These are phyloP conservation scores for Pollicipes pollicipes DNA, from an alignment of 1,140 invertebrate genomes.

Conservation along the genomic window DNA sequence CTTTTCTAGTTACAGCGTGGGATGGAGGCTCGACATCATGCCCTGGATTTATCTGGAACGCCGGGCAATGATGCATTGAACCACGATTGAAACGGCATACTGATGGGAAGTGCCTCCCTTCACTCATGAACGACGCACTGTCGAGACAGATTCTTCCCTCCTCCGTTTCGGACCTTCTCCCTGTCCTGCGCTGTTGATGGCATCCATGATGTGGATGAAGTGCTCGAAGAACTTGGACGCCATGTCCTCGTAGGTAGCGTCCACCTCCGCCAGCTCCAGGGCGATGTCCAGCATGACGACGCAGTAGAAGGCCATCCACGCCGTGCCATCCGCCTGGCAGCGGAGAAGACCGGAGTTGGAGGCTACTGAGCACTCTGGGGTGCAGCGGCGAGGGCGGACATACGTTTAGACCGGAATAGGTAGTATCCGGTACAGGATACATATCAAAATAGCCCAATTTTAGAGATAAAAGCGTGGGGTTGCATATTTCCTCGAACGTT, in stretches of 20 bases:
- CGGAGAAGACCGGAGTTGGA: not conserved
- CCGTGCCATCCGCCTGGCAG: constrained; percentile 28
- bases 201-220: constrained; percentile 28
- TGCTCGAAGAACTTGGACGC: constrained; percentile 31
- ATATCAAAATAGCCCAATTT: no score
- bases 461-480: no score
- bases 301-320: constrained; percentile 31
- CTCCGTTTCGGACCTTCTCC: constrained; percentile 15
- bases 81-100: no score
- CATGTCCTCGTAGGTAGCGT: constrained; percentile 29
- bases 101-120: no score
- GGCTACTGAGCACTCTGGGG: constrained; percentile 1
- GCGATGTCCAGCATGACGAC: constrained; percentile 29
- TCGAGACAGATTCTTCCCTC: no score
- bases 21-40: no score
- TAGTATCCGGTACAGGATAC: no score
- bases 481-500: constrained; percentile 4
- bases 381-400: not conserved
- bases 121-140: no score
- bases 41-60: no score
- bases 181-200: constrained; percentile 25
- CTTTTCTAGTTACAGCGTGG: no score
- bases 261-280: constrained; percentile 24
- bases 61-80: no score
- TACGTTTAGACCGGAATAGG: no score